Evolutionary conservation across 92 coral and sea anemone species (phyloP), one percentile per base, ranked within the genome.

Genomic region (Heteractis magnifica): DNA sequence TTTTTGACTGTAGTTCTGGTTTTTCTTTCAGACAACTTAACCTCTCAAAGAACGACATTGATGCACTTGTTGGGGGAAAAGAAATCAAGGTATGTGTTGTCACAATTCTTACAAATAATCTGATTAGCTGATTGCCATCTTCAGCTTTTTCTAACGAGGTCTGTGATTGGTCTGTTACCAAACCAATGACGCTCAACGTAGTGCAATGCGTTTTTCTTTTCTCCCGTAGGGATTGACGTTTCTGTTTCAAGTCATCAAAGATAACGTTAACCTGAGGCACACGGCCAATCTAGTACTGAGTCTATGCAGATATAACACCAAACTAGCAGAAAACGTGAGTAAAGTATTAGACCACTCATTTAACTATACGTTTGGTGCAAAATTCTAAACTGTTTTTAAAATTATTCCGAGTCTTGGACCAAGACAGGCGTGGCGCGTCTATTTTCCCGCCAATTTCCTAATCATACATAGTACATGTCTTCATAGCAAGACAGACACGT

Each of bases 321-420:
- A 90, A 72, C 91, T 94, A 14, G 98, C 99, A 6, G 99, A 96
- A 86, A 93, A 88, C 75, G 99, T 96, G 79, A 96, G 99, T 83
- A 6, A 19, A 18, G 0, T 14, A 8, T 51, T n/a, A 26, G 48
- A 15, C 53, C 1, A 5, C 52, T 6, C 41, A 53, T 53, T 8
- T 53, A 21, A 49, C 44, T 34, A 34, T 34, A 34, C 44, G 44
- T 34, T 34, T 34, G 44, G 44, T 34, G 44, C 44, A 34, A 34
- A 34, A 34, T 34, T 34, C 44, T 34, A 34, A 34, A 34, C 44
- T 34, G 44, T 0, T 34, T 19, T 59, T 13, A 59, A 12, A 5
- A 59, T 11, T 59, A 59, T 19, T 19, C 11, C 65, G 65, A 59
- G 13, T 59, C 16, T 59, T 59, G 5, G 16, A 59, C 44, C 44